Base-by-base conservation (phyloP, 2,888 invertebrate genomes). In the Polia nebulosa region DNA sequence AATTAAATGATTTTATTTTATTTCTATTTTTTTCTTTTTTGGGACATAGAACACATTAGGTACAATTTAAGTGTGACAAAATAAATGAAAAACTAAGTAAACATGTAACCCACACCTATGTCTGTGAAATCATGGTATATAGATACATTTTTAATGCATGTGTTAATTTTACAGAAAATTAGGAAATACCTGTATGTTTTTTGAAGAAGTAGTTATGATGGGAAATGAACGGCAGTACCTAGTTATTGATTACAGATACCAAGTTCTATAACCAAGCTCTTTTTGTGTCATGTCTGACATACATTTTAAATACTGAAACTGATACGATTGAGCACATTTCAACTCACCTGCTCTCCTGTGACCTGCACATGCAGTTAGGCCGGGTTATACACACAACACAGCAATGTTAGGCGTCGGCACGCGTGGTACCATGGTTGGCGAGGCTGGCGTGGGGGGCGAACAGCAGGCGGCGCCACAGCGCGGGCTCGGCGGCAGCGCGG, bases 391-490 rank as follows among this genome's bases (percentile, higher is more conserved):
- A 47, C 60, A 36, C 55, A 44, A 34, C 52, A 73, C 64, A 36
- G 20, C 17, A 41, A 22, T 9, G 34, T 52, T 45, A 71, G 44
- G n/a, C 20, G 51, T n/a, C 6, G 15, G 15, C 9, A 56, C 32
- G 58, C 56, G 59, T 63, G 41, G 32, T 20, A 47, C 22, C 22
- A 17, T 6, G 45, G 41, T 32, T 11, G 56, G 8, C 13, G 49
- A 49, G 56, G 59, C 47, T 66, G 66, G 22, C 73, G 34, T 68
- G 39, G 67, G 53, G 41, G 27, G 64, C 74, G 59, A 49, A 76
- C 72, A 91, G 83, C 80, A 85, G 84, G 22, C 84, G 88, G 51
- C 92, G 90, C 93, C 93, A 93, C 44, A 89, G 87, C 74, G 83
- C 63, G 22, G 82, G 86, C 51, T 79, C 87, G 62, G 76, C 80